A percentile compares a stretch with the other conserved stretches of the same genome.
phyloP scores from a whole-genome alignment of 2,113 vertebrate species.

The Corythornis madagascariensis region DNA sequence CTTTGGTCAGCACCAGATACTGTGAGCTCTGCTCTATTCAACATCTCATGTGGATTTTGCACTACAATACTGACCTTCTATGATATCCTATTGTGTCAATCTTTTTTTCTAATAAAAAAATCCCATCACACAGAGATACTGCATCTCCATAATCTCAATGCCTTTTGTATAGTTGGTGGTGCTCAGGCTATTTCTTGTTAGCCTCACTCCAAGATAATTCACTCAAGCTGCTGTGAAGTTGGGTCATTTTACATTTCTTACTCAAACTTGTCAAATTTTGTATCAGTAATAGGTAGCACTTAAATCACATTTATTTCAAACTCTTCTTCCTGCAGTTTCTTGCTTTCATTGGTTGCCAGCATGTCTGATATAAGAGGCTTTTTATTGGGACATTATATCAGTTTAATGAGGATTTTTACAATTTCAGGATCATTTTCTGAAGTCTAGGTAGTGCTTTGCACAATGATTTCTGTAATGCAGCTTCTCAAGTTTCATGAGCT shows the following conservation, averaged over 20 bases:
- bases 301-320: constrained; percentile 53
- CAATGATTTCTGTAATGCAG: not conserved
- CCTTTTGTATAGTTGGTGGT: not conserved
- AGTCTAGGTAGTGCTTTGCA: not conserved
- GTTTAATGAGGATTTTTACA: constrained; percentile 55
- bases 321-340: constrained; percentile 27
- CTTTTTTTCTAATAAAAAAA: constrained; percentile 9
- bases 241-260: constrained; percentile 33
- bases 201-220: not conserved
- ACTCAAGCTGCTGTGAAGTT: not conserved
- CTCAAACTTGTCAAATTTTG: constrained; percentile 32
- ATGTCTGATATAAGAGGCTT: not conserved
- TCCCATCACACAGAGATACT: not conserved
- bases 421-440: constrained; percentile 38
- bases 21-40: not conserved
- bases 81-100: not conserved
- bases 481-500: constrained; percentile 13
- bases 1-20: not conserved
- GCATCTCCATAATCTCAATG: constrained; percentile 5
- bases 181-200: constrained; percentile 1
- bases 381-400: constrained; percentile 37
- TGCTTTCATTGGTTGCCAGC: constrained; percentile 53
- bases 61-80: not conserved
- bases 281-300: constrained; percentile 45
- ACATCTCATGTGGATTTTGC: not conserved